Evolutionary conservation across 2,113 vertebrate species (phyloP), one percentile per base, ranked within the genome.

Genomic region (Pristiophorus japonicus): DNA sequence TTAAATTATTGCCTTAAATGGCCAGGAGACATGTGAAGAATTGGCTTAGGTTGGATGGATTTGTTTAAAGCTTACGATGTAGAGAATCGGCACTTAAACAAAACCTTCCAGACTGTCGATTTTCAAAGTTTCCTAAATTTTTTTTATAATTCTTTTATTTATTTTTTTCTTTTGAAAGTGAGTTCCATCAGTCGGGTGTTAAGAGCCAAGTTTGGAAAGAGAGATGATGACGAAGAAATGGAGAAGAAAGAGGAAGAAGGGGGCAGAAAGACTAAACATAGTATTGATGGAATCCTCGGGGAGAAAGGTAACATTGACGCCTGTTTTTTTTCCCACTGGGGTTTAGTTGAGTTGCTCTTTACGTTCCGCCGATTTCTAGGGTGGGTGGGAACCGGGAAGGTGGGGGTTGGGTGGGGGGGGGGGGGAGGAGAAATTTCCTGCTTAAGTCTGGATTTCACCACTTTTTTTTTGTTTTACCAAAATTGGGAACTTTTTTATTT

Each of bases 121-220:
- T 45, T 30, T 30, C 92, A 38, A 27, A 94, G n/a, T 94, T 67
- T 94, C 63, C 38, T 12, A n/a, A n/a, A 51, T 65, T 65, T 42
- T 20, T 20, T 62, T 62, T 27, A 88, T 88, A 62, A 42, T 67
- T 94, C 7, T 67, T 94, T 66, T 93, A 30, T 90, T 93, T 55
- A 45, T n/a, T 94, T 96, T 96, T 96, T 97, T 97, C 97, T 97
- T 96, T 96, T 85, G 97, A 98, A 98, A 99, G 99, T 99, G 98
- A 99, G 99, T 97, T 99, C 99, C 98, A 99, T 99, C 98, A 99
- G 99, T 98, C 99, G 99, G 81, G 99, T 99, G 97, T 98, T 99
- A 97, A 98, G 99, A 98, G 99, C 99, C 98, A 99, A 99, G 97
- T 99, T 99, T 98, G 99, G 99, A 98, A 99, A 99, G 98, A 99